A percentile compares a stretch with the other conserved stretches of the same genome.
phyloP scores from a whole-genome alignment of 2,797 vertebrate genomes.

The Salmo trutta region DNA sequence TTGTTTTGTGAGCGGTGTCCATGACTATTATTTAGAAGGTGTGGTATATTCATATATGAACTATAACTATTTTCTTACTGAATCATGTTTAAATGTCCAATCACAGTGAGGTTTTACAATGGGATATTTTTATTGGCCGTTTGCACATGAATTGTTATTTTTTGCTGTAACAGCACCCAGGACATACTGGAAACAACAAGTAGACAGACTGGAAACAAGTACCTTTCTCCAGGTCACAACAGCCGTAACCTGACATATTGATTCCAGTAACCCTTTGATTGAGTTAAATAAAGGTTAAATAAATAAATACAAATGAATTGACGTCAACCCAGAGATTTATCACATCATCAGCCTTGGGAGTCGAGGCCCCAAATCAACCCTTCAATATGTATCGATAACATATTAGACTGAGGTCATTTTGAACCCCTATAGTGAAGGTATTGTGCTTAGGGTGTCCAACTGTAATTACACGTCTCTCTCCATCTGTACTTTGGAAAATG shows the following conservation, averaged over 20 bases:
- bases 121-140: neutral
- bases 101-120: neutral
- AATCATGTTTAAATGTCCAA: neutral
- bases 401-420: neutral
- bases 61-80: neutral
- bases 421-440: neutral
- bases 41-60: too few relatives aligned
- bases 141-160: neutral
- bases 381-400: neutral
- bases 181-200: neutral
- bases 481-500: neutral
- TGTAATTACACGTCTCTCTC: neutral
- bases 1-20: too few relatives aligned
- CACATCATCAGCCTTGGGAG: neutral
- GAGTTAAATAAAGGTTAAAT: too few relatives aligned
- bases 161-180: neutral
- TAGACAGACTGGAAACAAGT: neutral
- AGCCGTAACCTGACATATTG: neutral
- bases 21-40: too few relatives aligned
- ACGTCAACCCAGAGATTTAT: neutral
- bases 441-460: neutral
- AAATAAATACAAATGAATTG: too few relatives aligned
- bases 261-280: neutral
- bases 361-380: neutral
- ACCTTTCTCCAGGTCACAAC: neutral